Conservation (phyloP, 2,888 invertebrate species). For the Meteorus colon region DNA sequence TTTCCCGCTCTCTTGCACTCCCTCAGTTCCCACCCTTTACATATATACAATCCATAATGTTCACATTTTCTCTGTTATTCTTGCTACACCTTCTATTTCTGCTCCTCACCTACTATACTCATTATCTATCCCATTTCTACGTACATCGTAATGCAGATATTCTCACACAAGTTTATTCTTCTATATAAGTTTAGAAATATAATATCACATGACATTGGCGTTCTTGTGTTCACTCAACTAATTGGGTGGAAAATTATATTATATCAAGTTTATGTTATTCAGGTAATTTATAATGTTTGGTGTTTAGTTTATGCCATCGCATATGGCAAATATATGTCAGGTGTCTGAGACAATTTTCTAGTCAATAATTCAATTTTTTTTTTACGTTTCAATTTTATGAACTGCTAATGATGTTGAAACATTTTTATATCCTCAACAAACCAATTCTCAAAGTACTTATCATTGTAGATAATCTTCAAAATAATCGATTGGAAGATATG, state of each 20-base stretch:
- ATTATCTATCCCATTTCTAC: slow-evolving; percentile 40
- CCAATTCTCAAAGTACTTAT: no score
- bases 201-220: slow-evolving; percentile 18
- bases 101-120: slow-evolving; percentile 45
- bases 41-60: slow-evolving; percentile 30
- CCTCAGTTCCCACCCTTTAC: slow-evolving; percentile 26
- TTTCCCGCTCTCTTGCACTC: slow-evolving; percentile 17
- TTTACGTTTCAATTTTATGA: no score
- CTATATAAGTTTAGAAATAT: background rate
- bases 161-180: slow-evolving; percentile 11
- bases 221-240: slow-evolving; percentile 64
- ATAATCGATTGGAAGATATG: no score
- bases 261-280: slow-evolving; percentile 37
- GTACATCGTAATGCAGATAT: slow-evolving; percentile 29
- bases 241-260: slow-evolving; percentile 68
- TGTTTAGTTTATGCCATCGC: background rate
- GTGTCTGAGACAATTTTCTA: no score
- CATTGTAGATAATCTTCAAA: no score
- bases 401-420: no score
- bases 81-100: slow-evolving; percentile 46
- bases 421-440: no score
- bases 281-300: background rate
- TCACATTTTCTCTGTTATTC: slow-evolving; percentile 43
- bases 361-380: no score
- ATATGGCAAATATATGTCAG: no score